Base-by-base conservation (phyloP, 2,888 invertebrate genomes). In the Lumbricus terrestris region DNA sequence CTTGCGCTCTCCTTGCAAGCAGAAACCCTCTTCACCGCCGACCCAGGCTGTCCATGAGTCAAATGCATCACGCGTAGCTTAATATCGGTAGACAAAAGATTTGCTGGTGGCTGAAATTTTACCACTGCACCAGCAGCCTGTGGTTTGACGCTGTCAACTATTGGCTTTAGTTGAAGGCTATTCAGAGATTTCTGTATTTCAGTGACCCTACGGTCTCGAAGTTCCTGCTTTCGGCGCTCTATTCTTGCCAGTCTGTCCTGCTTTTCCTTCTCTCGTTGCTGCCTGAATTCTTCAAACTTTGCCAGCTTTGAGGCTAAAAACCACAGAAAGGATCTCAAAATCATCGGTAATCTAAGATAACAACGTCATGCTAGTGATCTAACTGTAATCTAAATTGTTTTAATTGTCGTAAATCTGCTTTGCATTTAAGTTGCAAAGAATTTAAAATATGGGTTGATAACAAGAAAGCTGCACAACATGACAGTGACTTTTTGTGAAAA, bases 241-340 rank as follows among this genome's bases (percentile, higher is more conserved):
- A 85, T 85, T 85, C 85, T 34, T 35, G 85, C 35, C 8, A 85
- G 35, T 37, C 85, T 85, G 13, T 85, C 85, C 85, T 85, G 85
- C 85, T 85, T 85, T 85, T 85, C 85, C 35, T 35, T 85, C 37
- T 85, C 85, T 13, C 85, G 35, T 34, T 15, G 34, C 37, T 85
- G 85, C 23, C 23, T 16, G 85, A 85, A 85, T 37, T 85, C 85
- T 85, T 85, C 85, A 85, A 85, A 85, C 37, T 85, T 85, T 37
- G 85, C 85, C 5, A 85, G 34, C 35, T 85, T 85, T 33, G 29
- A 35, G 23, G 34, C 37, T 37, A 34, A 69, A 69, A n/a, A 29
- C 13, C 1, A 1, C 23, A 47, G n/a, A 69, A 69, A 69, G 0
- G n/a, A n/a, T 47, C 47, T 20, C 47, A 69, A 69, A 3, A 69